Evolutionary conservation across 2,888 invertebrate genomes (phyloP).

Genomic region (Orthosia incerta): DNA sequence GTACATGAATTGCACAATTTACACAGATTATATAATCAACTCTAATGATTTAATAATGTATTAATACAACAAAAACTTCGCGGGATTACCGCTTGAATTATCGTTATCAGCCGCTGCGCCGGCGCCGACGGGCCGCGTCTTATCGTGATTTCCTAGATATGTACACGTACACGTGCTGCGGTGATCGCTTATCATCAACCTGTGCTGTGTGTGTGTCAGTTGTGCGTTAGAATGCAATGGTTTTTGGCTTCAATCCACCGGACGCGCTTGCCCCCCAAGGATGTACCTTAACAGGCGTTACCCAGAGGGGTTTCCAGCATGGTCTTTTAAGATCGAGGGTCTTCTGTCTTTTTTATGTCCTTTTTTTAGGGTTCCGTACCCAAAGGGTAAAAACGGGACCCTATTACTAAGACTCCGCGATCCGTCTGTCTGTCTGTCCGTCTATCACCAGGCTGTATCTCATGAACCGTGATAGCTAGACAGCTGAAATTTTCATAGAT

Average conservation of each 20-base stretch:
- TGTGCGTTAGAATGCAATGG: constrained; percentile 23
- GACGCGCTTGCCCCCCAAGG: too few species aligned
- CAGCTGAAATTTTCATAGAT: too few species aligned
- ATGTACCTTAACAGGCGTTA: too few species aligned
- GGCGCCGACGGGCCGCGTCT: constrained; percentile 72
- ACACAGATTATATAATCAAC: not conserved
- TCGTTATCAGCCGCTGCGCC: constrained; percentile 65
- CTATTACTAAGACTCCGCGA: too few species aligned
- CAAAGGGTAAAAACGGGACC: too few species aligned
- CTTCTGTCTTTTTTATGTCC: too few species aligned
- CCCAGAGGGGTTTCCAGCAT: too few species aligned
- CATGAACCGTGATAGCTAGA: too few species aligned
- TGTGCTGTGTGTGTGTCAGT: constrained; percentile 12
- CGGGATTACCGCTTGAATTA: constrained; percentile 64
- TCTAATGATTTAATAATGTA: constrained; percentile 22
- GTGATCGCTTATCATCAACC: constrained; percentile 63
- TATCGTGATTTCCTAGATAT: constrained; percentile 80
- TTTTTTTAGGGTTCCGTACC: too few species aligned
- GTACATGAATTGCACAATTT: not conserved
- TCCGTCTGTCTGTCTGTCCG: too few species aligned
- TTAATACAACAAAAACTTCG: constrained; percentile 52
- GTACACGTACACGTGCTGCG: constrained; percentile 59
- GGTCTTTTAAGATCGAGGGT: too few species aligned
- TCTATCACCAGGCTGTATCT: too few species aligned
- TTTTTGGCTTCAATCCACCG: not conserved